Evolutionary conservation across 2,797 vertebrate genomes (phyloP), one percentile per base, ranked within the genome.

Genomic region (Caiman crocodilus): DNA sequence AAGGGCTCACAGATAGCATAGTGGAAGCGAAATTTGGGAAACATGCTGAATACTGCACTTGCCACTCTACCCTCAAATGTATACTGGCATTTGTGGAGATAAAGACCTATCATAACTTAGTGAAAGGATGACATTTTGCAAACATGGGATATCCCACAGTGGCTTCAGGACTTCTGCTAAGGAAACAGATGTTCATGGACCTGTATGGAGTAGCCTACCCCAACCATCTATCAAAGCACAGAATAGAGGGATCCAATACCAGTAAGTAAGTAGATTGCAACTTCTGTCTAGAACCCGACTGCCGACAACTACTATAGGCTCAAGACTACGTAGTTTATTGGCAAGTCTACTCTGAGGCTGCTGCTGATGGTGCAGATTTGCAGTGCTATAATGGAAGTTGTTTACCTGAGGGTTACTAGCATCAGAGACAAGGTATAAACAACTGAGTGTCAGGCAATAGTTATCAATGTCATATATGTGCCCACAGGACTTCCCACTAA

Each of bases 301-400:
- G 8, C 20, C 69, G 20, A 77, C 59, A 76, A n/a, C 50, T 85
- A 16, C 84, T 76, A 32, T 67, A 60, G 77, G 35, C 16, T 26
- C 4, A 3, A 1, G 15, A 85, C 26, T 65, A 73, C n/a, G 42
- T 55, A 35, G 50, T 65, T 88, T 35, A 82, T 4, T 26, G 16
- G 18, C 26, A 73, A 26, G 3, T 18, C n/a, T 75, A 57, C 50
- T 50, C 9, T 50, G 2, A 28, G 13, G n/a, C 32, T 32, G 42
- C 32, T 10, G 57, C 7, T 21, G 0, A 0, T 26, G 55, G 50
- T 57, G 21, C 50, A 79, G 14, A 64, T 57, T 32, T 25, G 17
- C 42, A 50, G 10, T 50, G 10, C 42, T 50, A 50, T 28, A 71
- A 35, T 2, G 7, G 42, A 18, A 5, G 5, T 17, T 67, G 7